phyloP scores from a whole-genome alignment of 2,888 invertebrate species.

The Chirona hameri region DNA sequence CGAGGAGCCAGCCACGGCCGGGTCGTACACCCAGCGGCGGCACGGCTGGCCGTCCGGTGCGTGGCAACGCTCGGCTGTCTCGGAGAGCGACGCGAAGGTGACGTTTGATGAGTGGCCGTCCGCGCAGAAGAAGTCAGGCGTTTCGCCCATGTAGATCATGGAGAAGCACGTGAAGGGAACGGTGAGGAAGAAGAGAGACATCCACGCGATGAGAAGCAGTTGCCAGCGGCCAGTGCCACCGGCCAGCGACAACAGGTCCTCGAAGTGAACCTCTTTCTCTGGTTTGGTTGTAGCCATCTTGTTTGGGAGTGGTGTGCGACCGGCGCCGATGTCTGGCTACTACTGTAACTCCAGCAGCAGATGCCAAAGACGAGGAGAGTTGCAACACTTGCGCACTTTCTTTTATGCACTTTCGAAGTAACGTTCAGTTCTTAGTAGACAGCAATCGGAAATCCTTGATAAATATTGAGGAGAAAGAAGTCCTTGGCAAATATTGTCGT shows the following conservation, averaged over 20 bases:
- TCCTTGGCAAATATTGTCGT: too few relatives aligned
- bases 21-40: constrained; percentile 35
- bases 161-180: not conserved
- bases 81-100: constrained; percentile 26
- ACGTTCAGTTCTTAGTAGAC: too few relatives aligned
- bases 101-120: not conserved
- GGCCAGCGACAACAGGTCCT: constrained; percentile 33
- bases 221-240: constrained; percentile 34
- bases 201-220: constrained; percentile 30
- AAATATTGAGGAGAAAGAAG: too few relatives aligned
- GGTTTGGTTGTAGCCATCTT: not conserved
- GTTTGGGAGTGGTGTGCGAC: too few relatives aligned
- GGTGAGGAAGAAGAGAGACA: constrained; percentile 28
- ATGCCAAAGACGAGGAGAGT: too few relatives aligned
- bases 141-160: constrained; percentile 31
- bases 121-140: constrained; percentile 29
- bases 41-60: constrained; percentile 25
- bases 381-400: too few relatives aligned
- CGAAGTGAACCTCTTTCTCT: constrained; percentile 28
- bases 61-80: constrained; percentile 27
- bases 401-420: too few relatives aligned
- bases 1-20: constrained; percentile 29
- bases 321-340: too few relatives aligned
- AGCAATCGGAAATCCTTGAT: too few relatives aligned
- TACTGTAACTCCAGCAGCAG: too few relatives aligned